Conservation (phyloP, 2,113 vertebrate species). For the Elephantulus edwardii region DNA sequence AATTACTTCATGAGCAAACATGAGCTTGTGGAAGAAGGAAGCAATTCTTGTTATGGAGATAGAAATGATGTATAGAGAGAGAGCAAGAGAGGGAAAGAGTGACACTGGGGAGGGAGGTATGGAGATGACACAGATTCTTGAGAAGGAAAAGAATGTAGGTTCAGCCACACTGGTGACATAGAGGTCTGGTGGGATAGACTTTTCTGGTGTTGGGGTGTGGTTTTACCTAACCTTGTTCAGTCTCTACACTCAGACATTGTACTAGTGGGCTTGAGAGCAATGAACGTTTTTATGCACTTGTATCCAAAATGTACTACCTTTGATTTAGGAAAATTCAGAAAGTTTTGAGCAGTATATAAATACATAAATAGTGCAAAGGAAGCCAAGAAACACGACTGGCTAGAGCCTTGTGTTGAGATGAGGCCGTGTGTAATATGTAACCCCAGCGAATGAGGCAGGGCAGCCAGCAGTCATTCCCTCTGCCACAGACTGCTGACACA, state of each 20-base stretch:
- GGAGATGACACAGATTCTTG: no score
- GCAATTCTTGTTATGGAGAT: background rate
- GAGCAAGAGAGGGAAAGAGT: background rate
- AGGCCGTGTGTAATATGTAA: background rate
- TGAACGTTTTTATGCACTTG: background rate
- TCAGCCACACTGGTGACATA: background rate
- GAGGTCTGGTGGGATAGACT: background rate
- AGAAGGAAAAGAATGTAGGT: background rate
- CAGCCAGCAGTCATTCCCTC: background rate
- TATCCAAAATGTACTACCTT: background rate
- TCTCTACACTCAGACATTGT: background rate
- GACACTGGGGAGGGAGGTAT: no score
- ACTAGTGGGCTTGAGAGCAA: background rate
- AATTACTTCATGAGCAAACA: background rate
- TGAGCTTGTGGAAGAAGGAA: background rate
- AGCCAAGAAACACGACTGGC: background rate
- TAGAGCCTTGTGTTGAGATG: background rate
- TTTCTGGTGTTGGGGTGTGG: no score
- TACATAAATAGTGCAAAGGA: background rate
- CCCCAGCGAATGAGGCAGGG: background rate
- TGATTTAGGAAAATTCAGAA: background rate
- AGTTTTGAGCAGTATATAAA: background rate
- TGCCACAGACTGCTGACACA: background rate
- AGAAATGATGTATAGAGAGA: background rate
- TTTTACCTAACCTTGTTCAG: background rate